Conservation (phyloP, 2,797 vertebrate genomes). For the Aeoliscus strigatus region DNA sequence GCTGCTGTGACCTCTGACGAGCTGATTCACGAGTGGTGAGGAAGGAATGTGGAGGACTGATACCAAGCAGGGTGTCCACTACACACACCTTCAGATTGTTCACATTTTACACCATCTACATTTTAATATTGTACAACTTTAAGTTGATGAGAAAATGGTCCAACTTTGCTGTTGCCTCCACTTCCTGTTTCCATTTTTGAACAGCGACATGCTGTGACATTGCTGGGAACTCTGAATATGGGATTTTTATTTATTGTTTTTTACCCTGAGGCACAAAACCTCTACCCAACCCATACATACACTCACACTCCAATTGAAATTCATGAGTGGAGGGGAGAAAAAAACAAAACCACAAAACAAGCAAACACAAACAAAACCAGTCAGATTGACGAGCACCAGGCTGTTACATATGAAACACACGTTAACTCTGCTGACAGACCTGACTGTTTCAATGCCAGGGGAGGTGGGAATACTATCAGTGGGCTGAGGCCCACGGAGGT, state of each 20-base stretch:
- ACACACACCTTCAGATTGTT: too few relatives aligned
- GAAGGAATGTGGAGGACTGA: too few relatives aligned
- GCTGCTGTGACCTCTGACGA: too few relatives aligned
- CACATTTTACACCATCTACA: too few relatives aligned
- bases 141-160: too few relatives aligned
- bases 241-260: constrained; percentile 52
- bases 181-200: constrained; percentile 47
- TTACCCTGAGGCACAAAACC: constrained; percentile 28
- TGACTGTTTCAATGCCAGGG: constrained; percentile 51
- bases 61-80: too few relatives aligned
- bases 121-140: too few relatives aligned
- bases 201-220: constrained; percentile 42
- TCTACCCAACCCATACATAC: constrained; percentile 28
- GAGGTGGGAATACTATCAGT: constrained; percentile 30
- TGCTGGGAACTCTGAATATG: constrained; percentile 50
- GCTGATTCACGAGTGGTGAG: too few relatives aligned
- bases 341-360: constrained; percentile 53
- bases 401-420: constrained; percentile 76
- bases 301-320: constrained; percentile 63
- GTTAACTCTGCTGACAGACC: constrained; percentile 64
- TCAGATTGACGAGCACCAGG: constrained; percentile 52
- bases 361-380: too few relatives aligned
- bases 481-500: constrained; percentile 9
- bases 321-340: constrained; percentile 55
- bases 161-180: too few relatives aligned